Percentiles rank a stretch among this genome's conserved stretches.
Evolutionary conservation across 1,140 invertebrate species (phyloP).

Genomic region (Drusus annulatus): DNA sequence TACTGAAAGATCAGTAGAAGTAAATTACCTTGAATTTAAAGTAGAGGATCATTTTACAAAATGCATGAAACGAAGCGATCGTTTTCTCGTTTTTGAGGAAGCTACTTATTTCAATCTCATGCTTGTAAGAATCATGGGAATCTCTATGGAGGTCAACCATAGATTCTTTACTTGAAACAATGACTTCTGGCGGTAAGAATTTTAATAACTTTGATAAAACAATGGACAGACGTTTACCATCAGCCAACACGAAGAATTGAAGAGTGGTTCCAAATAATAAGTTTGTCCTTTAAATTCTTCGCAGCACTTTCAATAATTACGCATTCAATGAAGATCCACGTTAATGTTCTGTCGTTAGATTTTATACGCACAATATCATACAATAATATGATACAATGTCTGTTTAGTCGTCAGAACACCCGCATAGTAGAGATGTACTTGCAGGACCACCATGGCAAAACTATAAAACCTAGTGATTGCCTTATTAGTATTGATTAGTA

Average conservation of each 20-base stretch:
- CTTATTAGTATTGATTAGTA: too few species aligned
- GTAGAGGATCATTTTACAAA: background rate
- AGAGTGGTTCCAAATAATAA: background rate
- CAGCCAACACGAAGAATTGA: too few species aligned
- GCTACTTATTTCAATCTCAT: too few species aligned
- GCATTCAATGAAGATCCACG: background rate
- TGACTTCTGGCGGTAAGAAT: background rate
- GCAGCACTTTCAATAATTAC: background rate
- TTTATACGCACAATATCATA: background rate
- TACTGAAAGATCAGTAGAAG: background rate
- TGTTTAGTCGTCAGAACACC: background rate
- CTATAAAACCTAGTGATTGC: too few species aligned
- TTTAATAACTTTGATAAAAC: background rate
- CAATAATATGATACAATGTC: background rate
- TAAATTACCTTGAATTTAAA: background rate
- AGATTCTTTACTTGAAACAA: background rate
- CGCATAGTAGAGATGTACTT: too few species aligned
- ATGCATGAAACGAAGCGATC: background rate
- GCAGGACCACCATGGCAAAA: too few species aligned
- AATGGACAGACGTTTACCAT: constrained; percentile 11
- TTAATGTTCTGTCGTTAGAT: background rate
- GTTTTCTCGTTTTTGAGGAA: background rate
- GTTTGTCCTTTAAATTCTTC: background rate
- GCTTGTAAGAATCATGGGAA: background rate
- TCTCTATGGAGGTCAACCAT: constrained; percentile 1